Percentiles rank a stretch among this genome's conserved stretches.
phyloP scores from a whole-genome alignment of 2,888 invertebrate species.

The Andrena chrysosceles region DNA sequence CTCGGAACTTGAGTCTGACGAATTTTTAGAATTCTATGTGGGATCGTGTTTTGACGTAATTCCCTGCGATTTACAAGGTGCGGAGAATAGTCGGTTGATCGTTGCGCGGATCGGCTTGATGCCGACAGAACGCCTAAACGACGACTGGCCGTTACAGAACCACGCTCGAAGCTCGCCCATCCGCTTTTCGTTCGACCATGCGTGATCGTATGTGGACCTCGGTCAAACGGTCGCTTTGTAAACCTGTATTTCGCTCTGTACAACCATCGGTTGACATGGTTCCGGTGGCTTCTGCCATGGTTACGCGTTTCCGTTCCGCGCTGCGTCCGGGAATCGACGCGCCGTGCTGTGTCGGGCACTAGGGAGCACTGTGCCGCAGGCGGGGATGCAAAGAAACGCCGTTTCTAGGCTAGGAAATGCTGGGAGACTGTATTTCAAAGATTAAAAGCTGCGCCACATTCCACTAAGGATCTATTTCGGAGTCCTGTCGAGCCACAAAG shows the following conservation, averaged over 20 bases:
- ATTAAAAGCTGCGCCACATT: not conserved
- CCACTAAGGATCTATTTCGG: not conserved
- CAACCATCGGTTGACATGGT: conserved; percentile 60
- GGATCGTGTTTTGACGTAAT: conserved; percentile 3
- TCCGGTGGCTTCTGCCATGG: conserved; percentile 67
- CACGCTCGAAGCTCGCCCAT: conserved; percentile 57
- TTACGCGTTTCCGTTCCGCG: conserved; percentile 65
- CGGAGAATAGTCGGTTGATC: conserved; percentile 28
- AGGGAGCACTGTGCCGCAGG: not conserved
- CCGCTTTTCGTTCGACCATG: conserved; percentile 69
- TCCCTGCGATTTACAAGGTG: conserved; percentile 24
- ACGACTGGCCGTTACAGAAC: conserved; percentile 31
- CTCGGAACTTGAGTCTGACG: not conserved
- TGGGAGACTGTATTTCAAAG: too few relatives aligned
- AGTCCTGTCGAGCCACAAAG: not conserved
- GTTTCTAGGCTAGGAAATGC: not conserved
- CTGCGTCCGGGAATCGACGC: conserved; percentile 42
- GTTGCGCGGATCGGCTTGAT: conserved; percentile 16
- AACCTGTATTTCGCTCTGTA: conserved; percentile 72
- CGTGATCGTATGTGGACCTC: conserved; percentile 69
- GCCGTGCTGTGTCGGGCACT: conserved; percentile 8
- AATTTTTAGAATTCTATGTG: not conserved
- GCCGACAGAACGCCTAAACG: conserved; percentile 50
- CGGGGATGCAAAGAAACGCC: conserved; percentile 22
- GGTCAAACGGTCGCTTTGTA: conserved; percentile 78